A percentile compares a stretch with the other conserved stretches of the same genome.
These are phyloP conservation scores for Glossophaga mutica DNA, from an alignment of 2,797 vertebrate species.

Conservation along the genomic window DNA sequence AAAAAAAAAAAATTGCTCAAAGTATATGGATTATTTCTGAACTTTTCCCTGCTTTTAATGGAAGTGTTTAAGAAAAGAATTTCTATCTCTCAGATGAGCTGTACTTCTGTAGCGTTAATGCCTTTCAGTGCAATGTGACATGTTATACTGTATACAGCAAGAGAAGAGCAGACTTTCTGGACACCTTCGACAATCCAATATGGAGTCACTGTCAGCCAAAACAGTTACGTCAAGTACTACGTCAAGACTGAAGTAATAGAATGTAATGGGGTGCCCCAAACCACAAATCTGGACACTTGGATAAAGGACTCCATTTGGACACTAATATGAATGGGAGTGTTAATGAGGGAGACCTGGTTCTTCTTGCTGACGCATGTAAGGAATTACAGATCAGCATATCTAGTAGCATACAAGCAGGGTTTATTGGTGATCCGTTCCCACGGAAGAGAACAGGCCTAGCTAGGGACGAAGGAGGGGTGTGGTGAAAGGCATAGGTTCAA, in stretches of 20 bases:
- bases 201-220: not conserved
- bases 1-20: not conserved
- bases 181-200: not conserved
- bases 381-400: no score
- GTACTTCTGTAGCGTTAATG: not conserved
- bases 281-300: not conserved
- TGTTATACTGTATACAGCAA: not conserved
- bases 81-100: not conserved
- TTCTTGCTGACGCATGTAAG: no score
- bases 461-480: no score
- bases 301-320: not conserved
- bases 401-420: no score
- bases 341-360: no score
- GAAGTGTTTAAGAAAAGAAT: not conserved
- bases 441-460: no score
- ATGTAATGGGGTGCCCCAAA: not conserved
- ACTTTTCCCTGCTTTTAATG: not conserved
- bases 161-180: not conserved
- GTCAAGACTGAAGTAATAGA: not conserved
- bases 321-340: not conserved
- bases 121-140: not conserved
- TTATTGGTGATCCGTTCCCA: no score
- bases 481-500: no score
- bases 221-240: not conserved
- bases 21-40: not conserved